These are phyloP conservation scores for Tinamus guttatus DNA, from an alignment of 2,113 vertebrate species.

Conservation along the genomic window DNA sequence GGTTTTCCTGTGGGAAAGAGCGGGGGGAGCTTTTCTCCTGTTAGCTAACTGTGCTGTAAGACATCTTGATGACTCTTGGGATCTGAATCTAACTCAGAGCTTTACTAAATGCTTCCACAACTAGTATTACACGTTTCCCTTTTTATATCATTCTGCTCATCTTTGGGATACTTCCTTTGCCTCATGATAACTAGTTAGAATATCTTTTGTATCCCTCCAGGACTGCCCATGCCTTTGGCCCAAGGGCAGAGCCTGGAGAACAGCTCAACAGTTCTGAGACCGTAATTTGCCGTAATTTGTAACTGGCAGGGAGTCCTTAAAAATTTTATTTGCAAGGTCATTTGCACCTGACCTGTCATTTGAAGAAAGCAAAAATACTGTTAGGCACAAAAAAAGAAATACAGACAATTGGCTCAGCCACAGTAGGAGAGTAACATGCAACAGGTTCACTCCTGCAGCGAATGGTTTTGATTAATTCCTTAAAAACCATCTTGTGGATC, in stretches of 20 bases:
- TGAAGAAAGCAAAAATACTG: background rate
- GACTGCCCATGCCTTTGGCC: background rate
- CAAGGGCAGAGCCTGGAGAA: background rate
- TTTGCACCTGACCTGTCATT: background rate
- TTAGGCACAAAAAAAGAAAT: background rate
- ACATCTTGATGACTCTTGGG: rapidly evolving
- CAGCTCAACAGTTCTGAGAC: background rate
- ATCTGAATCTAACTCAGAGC: background rate
- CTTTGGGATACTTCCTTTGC: background rate
- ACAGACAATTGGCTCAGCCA: background rate
- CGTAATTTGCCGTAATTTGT: background rate
- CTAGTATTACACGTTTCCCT: background rate
- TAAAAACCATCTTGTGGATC: background rate
- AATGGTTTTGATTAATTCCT: background rate
- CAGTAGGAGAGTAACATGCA: background rate
- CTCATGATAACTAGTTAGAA: rapidly evolving
- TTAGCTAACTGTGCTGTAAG: background rate
- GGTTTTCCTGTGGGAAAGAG: background rate
- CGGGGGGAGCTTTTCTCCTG: background rate
- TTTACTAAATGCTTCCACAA: background rate
- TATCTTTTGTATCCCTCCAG: background rate
- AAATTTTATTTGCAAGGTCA: background rate
- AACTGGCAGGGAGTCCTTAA: background rate
- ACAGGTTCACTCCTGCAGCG: rapidly evolving
- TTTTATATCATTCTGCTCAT: background rate